Evolutionary conservation across 2,113 vertebrate species (phyloP), one percentile per base, ranked within the genome.

Genomic region (Motacilla tschutschensis): DNA sequence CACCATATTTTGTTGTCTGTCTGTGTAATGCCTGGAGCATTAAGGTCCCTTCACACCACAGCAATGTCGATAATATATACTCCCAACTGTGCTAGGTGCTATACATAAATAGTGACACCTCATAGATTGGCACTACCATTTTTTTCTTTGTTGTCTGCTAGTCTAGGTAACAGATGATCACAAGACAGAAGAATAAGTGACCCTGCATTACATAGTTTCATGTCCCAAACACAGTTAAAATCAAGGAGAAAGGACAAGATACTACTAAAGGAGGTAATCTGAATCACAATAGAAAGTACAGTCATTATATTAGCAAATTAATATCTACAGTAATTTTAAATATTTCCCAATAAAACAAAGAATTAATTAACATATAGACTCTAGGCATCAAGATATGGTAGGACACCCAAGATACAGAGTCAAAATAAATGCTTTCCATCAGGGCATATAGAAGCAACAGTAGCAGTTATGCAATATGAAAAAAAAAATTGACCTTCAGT

Each of bases 31-130:
- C 79, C 87, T 82, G 51, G 67, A 87, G 87, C 91, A 90, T 77
- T 92, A 90, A 92, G 87, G 84, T 93, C 94, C 82, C 84, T 93
- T 93, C 84, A 92, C 82, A 79, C 84, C 85, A 84, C 43, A 84
- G 44, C 85, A 82, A 79, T 77, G 84, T 85, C 3, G 6, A 73
- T 93, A 90, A 93, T 79, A 77, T 55, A 92, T 74, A 85, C 76
- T 88, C 87, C 87, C 72, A 93, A 79, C 75, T 63, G 43, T 79
- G 75, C 71, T 88, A 93, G 91, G 81, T 90, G 84, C 64, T 94
- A 87, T 91, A 55, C 75, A 76, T 91, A 91, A 69, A 65, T 35
- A 90, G 71, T 86, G 63, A 93, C 84, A 88, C 11, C 1, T 53
- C 91, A 51, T 66, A 82, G 72, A 70, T 73, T 65, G 40, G 47